Evolutionary conservation across 2,113 vertebrate genomes (phyloP), one percentile per base, ranked within the genome.

Genomic region (Calyptomena viridis): DNA sequence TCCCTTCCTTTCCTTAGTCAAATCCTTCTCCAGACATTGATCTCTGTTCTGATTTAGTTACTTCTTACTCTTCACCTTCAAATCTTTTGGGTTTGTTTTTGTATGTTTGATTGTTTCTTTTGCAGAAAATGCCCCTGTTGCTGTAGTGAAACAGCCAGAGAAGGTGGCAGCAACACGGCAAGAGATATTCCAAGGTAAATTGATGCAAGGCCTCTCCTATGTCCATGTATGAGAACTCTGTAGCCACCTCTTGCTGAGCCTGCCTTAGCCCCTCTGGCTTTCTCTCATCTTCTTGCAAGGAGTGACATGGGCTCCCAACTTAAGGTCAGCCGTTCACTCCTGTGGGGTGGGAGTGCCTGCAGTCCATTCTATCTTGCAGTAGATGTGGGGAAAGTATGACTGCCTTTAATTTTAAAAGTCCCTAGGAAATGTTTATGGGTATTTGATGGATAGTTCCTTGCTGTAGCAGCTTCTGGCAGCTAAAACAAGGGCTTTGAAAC

Each of bases 141-240:
- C 97, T 49, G 63, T 97, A 12, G 89, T 96, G 74, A 98, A 98
- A 64, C 98, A 98, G 88, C 98, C 98, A 18, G 98, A 98, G 91
- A 98, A 98, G 72, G 98, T 98, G 94, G 98, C 98, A 56, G 97
- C 98, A 69, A 98, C 97, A 53, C 85, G 98, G 23, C 98, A 98
- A 87, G 98, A 98, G 93, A 98, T 98, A 96, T 98, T 98, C 95
- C 98, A 98, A 96, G 98, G 98, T 98, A 86, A 96, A 96, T 80
- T 52, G 62, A 59, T 87, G n/a, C 19, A 22, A 66, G 33, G 21
- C 44, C 37, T 77, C 14, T 50, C 25, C 12, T 94, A 2, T 18
- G 30, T 25, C 60, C 44, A 5, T 64, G 59, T 42, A 19, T 44
- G 60, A 53, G 68, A 81, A 56, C 14, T 49, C 33, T 22, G 14